These are phyloP conservation scores for Chymomyza procnemis DNA, from an alignment of 2,888 invertebrate species.

Conservation along the genomic window DNA sequence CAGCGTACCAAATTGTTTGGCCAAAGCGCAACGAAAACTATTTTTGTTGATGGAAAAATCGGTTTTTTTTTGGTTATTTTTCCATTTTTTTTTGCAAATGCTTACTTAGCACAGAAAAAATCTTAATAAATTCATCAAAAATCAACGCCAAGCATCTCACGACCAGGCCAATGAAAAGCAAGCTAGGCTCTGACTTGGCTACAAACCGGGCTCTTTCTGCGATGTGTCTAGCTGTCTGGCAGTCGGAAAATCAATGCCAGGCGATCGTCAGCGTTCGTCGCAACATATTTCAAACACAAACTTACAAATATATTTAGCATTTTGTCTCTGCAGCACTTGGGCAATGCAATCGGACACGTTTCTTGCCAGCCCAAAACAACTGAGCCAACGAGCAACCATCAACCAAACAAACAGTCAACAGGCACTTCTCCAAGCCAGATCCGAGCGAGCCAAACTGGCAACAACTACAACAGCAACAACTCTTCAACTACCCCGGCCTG, in stretches of 20 bases:
- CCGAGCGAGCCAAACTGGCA: not conserved
- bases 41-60: not conserved
- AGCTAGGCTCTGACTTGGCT: not conserved
- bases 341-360: slow-evolving; percentile 54
- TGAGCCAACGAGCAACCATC: not conserved
- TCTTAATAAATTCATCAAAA: slow-evolving; percentile 71
- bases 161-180: slow-evolving; percentile 26
- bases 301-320: slow-evolving; percentile 69
- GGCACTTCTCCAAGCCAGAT: not conserved
- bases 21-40: slow-evolving; percentile 13
- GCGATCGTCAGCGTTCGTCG: slow-evolving; percentile 54
- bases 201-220: not conserved
- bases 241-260: slow-evolving; percentile 59
- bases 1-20: not conserved
- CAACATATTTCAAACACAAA: slow-evolving; percentile 62
- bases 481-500: slow-evolving; percentile 31
- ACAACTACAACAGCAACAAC: not conserved
- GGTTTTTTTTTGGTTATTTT: slow-evolving; percentile 5
- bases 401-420: not conserved
- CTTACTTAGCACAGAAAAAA: slow-evolving; percentile 31
- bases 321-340: slow-evolving; percentile 55
- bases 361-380: slow-evolving; percentile 32
- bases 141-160: slow-evolving; percentile 62
- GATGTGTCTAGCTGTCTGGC: slow-evolving; percentile 22
- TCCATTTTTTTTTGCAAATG: not conserved